A percentile compares a stretch with the other conserved stretches of the same genome.
phyloP scores from a whole-genome alignment of 2,113 vertebrate genomes.

The Naja naja region DNA sequence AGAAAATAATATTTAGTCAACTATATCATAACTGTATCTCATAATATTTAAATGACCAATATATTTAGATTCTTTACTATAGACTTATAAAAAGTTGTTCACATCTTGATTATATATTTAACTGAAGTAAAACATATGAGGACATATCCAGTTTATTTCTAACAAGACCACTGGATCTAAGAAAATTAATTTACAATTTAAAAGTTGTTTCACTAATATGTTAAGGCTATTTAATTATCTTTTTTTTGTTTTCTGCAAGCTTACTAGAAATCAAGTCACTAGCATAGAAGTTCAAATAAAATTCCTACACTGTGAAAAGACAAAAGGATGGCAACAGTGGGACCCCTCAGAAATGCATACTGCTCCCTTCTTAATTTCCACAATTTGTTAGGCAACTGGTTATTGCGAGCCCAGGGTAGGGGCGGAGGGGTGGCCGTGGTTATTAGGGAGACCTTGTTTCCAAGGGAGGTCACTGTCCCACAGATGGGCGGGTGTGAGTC shows the following conservation, averaged over 20 bases:
- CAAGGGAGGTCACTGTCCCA: too few species aligned
- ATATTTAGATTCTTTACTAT: neutral
- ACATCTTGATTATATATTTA: neutral
- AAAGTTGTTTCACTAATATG: neutral
- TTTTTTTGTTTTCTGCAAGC: neutral
- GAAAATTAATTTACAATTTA: neutral
- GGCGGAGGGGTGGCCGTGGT: too few species aligned
- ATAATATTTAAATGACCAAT: neutral
- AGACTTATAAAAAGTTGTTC: neutral
- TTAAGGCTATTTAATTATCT: rapidly evolving
- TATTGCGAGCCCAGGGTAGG: too few species aligned
- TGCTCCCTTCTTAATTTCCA: neutral
- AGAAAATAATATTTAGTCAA: neutral
- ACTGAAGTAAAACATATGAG: neutral
- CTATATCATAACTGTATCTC: neutral
- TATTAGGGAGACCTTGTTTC: too few species aligned
- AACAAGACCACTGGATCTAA: neutral
- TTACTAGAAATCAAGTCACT: neutral
- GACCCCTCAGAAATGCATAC: neutral
- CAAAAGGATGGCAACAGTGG: neutral
- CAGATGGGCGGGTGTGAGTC: too few species aligned
- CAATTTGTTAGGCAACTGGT: neutral
- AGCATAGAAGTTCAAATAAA: neutral
- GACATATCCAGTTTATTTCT: neutral
- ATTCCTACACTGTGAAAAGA: neutral